These are phyloP conservation scores for Bombus pyrosoma DNA, from an alignment of 1,140 invertebrate species.

Conservation along the genomic window DNA sequence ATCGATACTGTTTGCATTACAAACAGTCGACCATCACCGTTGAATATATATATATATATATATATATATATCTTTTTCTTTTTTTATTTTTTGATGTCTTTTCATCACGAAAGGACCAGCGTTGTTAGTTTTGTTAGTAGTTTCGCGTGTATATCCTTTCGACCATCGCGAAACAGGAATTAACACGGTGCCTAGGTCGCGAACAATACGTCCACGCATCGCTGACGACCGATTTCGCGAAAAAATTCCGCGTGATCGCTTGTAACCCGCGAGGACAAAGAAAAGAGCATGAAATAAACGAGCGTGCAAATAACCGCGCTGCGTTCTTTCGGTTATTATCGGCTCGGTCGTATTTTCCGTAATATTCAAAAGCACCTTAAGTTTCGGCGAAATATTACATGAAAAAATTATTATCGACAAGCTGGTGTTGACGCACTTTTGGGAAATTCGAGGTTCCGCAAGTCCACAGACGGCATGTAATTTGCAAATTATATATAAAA, in stretches of 20 bases:
- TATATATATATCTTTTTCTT: no score
- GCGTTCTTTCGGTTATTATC: no score
- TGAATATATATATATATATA: neutral
- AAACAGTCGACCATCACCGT: constrained; percentile 1
- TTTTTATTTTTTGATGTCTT: neutral
- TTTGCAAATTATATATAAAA: no score
- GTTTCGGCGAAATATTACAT: no score
- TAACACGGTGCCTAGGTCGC: neutral
- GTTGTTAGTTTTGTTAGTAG: constrained; percentile 20
- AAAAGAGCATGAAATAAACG: neutral
- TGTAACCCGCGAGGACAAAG: no score
- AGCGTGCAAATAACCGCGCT: no score
- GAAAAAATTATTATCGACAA: no score
- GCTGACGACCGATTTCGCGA: neutral
- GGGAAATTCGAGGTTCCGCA: no score
- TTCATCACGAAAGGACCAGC: neutral
- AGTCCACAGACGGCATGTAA: no score
- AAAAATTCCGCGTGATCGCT: constrained; percentile 7
- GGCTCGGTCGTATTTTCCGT: no score
- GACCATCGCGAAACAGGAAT: neutral
- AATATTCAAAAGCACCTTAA: no score
- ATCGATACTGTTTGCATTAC: constrained; percentile 29
- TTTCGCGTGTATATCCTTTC: constrained; percentile 5
- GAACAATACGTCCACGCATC: neutral
- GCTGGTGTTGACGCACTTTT: no score